Evolutionary conservation across 2,113 vertebrate genomes (phyloP), one percentile per base, ranked within the genome.

Genomic region (zebrafish (Danio rerio)): DNA sequence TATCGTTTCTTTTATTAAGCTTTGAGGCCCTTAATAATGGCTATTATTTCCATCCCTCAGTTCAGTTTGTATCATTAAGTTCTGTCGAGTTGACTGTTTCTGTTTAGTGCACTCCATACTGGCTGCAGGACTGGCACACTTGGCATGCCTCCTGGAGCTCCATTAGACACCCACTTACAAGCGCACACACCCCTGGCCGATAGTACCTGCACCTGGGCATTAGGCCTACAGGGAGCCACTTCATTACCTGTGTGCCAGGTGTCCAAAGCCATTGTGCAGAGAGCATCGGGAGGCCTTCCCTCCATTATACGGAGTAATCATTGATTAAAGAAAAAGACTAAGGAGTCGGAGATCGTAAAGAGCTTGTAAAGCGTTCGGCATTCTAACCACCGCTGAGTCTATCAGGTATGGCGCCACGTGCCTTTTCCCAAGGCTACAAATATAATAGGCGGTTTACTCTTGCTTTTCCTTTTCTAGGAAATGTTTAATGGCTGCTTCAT

Each of bases 401-500:
- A 85, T 85, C 87, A 89, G 82, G 88, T 84, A 70, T 80, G 86
- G 86, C 85, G 88, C 89, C 90, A 89, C 91, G 88, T 89, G 89
- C 87, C 91, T 87, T 16, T 78, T 88, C 88, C 86, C 74, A 56
- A 84, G 81, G 81, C 90, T 87, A 81, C 71, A 71, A 52, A 78
- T 88, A 84, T 91, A 93, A 93, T 86, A 76, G 82, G 81, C 87
- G 85, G 81, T 88, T 91, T 90, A 88, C 87, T 83, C 86, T 84
- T 81, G 87, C 84, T 83, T 88, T 88, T 85, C 86, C 83, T 86
- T 74, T 82, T 75, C 65, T 72, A 81, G 81, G 75, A 88, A 87
- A 86, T 75, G 45, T 86, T 87, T 88, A 86, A 89, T 80, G 84
- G 83, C 88, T 88, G 91, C 88, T 90, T 93, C 91, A 88, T 92